phyloP scores from a whole-genome alignment of 2,797 vertebrate species.

The Trematocara caparti region DNA sequence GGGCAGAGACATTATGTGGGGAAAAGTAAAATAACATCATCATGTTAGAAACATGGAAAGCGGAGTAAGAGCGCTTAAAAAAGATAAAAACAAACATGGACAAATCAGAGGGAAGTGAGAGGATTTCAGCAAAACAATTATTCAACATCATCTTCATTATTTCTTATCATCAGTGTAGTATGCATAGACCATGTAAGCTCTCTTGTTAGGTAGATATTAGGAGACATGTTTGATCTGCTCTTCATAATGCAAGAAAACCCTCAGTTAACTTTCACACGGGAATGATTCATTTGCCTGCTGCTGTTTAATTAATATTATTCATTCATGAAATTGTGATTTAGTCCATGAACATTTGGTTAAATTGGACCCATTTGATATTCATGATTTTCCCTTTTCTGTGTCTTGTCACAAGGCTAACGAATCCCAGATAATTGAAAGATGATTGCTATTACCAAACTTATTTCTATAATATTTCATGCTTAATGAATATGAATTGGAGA shows the following conservation, averaged over 20 bases:
- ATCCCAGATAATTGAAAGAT: constrained; percentile 79
- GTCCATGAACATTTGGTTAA: constrained; percentile 76
- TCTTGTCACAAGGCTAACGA: constrained; percentile 71
- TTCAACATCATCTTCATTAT: constrained; percentile 22
- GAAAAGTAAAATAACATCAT: background rate
- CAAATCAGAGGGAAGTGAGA: background rate
- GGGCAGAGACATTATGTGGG: background rate
- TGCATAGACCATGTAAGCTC: background rate
- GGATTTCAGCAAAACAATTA: background rate
- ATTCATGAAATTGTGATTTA: constrained; percentile 80
- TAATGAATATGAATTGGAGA: constrained; percentile 75
- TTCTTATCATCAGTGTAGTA: constrained; percentile 2
- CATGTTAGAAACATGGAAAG: background rate
- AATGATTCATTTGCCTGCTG: constrained; percentile 66
- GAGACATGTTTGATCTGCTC: constrained; percentile 50
- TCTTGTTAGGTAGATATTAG: constrained; percentile 24
- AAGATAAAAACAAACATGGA: background rate
- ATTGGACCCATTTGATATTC: constrained; percentile 78
- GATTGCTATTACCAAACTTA: constrained; percentile 76
- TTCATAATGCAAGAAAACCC: constrained; percentile 43
- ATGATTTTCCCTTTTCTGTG: constrained; percentile 73
- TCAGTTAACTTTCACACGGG: constrained; percentile 32
- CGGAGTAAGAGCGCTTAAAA: background rate
- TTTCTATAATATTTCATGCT: constrained; percentile 74
- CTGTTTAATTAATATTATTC: constrained; percentile 78